Conservation (phyloP, 1,140 invertebrate species). For the Drosophila triauraria region DNA sequence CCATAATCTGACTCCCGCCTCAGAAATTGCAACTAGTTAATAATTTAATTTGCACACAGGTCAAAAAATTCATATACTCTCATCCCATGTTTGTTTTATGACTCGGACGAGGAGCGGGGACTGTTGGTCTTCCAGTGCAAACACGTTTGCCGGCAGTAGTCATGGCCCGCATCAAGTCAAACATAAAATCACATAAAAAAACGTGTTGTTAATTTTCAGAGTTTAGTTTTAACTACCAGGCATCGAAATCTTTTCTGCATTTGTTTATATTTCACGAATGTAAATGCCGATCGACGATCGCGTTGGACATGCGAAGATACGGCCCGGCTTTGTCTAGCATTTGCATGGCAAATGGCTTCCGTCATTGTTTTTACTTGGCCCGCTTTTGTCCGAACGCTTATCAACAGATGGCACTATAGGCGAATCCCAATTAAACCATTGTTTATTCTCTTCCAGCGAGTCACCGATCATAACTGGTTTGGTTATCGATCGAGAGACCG, state of each 20-base stretch:
- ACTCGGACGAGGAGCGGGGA: constrained; percentile 13
- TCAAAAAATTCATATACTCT: constrained; percentile 34
- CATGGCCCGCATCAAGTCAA: constrained; percentile 37
- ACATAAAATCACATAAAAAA: constrained; percentile 34
- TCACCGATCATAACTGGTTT: constrained; percentile 27
- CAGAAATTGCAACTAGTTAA: constrained; percentile 47
- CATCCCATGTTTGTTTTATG: constrained; percentile 14
- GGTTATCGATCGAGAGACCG: neutral
- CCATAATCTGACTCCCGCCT: constrained; percentile 12
- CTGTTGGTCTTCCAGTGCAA: constrained; percentile 29
- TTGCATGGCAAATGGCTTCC: constrained; percentile 69
- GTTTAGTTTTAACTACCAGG: constrained; percentile 35
- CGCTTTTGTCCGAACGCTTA: constrained; percentile 33
- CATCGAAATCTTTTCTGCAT: constrained; percentile 20
- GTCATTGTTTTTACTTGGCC: constrained; percentile 52
- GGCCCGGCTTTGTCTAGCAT: constrained; percentile 32
- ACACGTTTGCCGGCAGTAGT: constrained; percentile 27
- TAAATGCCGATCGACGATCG: constrained; percentile 67
- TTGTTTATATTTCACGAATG: constrained; percentile 57
- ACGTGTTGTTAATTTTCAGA: constrained; percentile 35
- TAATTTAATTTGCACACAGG: constrained; percentile 34
- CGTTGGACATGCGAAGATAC: constrained; percentile 21
- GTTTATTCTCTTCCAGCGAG: constrained; percentile 3
- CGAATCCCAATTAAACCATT: constrained; percentile 47
- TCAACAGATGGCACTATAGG: constrained; percentile 7